phyloP scores from a whole-genome alignment of 1,140 invertebrate species.

The Tribolium castaneum region DNA sequence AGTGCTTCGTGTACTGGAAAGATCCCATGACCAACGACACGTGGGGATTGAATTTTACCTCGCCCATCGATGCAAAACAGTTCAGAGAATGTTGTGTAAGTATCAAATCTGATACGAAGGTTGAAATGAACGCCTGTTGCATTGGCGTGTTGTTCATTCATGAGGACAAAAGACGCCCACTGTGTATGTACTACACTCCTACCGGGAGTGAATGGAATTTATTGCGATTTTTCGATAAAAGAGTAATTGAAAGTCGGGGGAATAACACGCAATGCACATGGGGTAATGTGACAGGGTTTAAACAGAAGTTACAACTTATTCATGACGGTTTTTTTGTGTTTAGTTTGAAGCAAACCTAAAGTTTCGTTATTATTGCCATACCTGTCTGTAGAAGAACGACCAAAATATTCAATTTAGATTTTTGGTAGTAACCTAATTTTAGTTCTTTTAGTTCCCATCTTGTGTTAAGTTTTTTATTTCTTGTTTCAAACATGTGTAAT shows the following conservation, averaged over 20 bases:
- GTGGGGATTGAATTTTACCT: slow-evolving; percentile 99
- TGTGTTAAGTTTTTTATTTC: no score
- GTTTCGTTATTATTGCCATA: no score
- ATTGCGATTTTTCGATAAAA: not conserved
- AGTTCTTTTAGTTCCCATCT: no score
- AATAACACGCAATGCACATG: not conserved
- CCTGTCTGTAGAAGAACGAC: no score
- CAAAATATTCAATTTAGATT: no score
- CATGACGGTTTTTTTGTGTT: no score
- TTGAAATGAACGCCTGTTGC: slow-evolving; percentile 3
- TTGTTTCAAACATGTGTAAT: no score
- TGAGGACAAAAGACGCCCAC: slow-evolving; percentile 1
- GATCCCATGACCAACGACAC: slow-evolving; percentile 96
- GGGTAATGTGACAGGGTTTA: not conserved
- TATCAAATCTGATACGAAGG: slow-evolving; percentile 61
- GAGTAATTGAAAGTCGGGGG: not conserved
- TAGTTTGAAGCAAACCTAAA: no score
- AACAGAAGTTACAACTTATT: no score
- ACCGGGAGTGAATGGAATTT: slow-evolving; percentile 3
- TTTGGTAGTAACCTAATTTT: no score
- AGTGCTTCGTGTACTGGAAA: slow-evolving; percentile 99
- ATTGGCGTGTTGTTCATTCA: slow-evolving; percentile 11
- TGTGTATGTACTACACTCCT: not conserved
- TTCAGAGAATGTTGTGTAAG: slow-evolving; percentile 98
- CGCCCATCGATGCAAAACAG: slow-evolving; percentile 95